Evolutionary conservation across 2,888 invertebrate genomes (phyloP), one percentile per base, ranked within the genome.

Genomic region (Polyommatus iphigenia): DNA sequence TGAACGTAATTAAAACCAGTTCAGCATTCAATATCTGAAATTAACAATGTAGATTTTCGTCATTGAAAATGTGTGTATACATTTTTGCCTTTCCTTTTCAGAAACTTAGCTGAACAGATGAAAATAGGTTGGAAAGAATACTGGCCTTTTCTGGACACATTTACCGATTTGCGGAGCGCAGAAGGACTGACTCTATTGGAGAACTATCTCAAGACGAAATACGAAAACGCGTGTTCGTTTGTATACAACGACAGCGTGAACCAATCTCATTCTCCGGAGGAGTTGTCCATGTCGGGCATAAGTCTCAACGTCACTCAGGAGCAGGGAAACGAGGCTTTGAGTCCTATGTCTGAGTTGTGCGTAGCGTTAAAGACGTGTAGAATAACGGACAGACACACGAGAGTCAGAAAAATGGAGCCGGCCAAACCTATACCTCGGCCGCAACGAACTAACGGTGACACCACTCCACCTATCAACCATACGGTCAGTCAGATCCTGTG

Each of bases 111-210:
- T 0, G 95, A 95, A 81, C 95, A 97, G 87, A 95, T 96, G 87
- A 95, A 96, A 78, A 95, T 98, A 0, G 95, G 95, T 13, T 99
- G 99, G 99, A 96, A 96, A 80, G 99, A 99, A 86, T 98, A 98
- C 90, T 99, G 99, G 99, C 96, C 97, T 7, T 99, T 99, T 87
- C 91, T 99, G 18, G 96, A 97, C 82, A 95, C 95, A 1, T 98
- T 97, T 88, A 95, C 97, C 0, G 97, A 99, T 88, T 94, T 99
- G 7, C 90, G 96, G 0, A 95, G 96, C 0, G 86, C 92, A 0
- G 96, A 97, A 78, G 99, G 99, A 0, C 93, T 99, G 10, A 85
- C 90, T 0, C 92, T 96, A 71, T 89, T 99, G 13, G 98, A 99
- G 87, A 94, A 94, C 72, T 97, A 97, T 90, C 91, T 99, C 36